Percentiles rank a stretch among this genome's conserved stretches.
These are phyloP conservation scores for Trichopria drosophilae DNA, from an alignment of 2,888 invertebrate genomes.

Conservation along the genomic window DNA sequence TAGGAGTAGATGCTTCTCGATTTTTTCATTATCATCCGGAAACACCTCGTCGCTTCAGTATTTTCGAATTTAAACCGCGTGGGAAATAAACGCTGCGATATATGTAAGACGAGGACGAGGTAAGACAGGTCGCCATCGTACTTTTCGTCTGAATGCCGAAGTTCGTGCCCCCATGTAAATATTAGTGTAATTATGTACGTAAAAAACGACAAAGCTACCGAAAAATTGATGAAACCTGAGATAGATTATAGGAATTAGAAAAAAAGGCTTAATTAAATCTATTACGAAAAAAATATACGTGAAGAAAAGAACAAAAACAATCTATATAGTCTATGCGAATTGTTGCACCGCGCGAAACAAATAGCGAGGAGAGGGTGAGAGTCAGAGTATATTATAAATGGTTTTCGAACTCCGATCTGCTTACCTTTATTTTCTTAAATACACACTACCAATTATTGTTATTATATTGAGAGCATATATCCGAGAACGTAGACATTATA, in stretches of 20 bases:
- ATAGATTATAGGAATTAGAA: slow-evolving; percentile 12
- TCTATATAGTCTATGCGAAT: slow-evolving; percentile 7
- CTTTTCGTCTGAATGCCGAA: too few species aligned
- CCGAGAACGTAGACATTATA: slow-evolving; percentile 23
- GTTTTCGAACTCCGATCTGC: slow-evolving; percentile 30
- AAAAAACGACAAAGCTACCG: slow-evolving; percentile 1
- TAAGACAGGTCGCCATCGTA: too few species aligned
- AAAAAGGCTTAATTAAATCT: slow-evolving; percentile 20
- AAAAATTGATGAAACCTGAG: slow-evolving; percentile 16
- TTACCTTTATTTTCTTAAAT: slow-evolving; percentile 35
- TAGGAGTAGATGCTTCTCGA: too few species aligned
- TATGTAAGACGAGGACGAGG: slow-evolving; percentile 5
- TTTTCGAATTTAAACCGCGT: slow-evolving; percentile 11
- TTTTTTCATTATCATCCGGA: too few species aligned
- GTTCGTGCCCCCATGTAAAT: slow-evolving; percentile 9
- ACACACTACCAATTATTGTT: slow-evolving; percentile 28
- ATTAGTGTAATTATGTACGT: slow-evolving; percentile 13
- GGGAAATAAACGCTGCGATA: slow-evolving; percentile 11
- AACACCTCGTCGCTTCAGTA: slow-evolving; percentile 2
- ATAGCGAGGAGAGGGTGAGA: slow-evolving; percentile 1
- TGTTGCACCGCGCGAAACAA: slow-evolving; percentile 10
- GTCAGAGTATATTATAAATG: slow-evolving; percentile 7
- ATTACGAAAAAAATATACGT: slow-evolving; percentile 8
- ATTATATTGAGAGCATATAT: slow-evolving; percentile 32
- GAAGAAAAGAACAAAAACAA: background rate